Evolutionary conservation across 2,888 invertebrate species (phyloP), one percentile per base, ranked within the genome.

Genomic region (Petrophora chlorosata): DNA sequence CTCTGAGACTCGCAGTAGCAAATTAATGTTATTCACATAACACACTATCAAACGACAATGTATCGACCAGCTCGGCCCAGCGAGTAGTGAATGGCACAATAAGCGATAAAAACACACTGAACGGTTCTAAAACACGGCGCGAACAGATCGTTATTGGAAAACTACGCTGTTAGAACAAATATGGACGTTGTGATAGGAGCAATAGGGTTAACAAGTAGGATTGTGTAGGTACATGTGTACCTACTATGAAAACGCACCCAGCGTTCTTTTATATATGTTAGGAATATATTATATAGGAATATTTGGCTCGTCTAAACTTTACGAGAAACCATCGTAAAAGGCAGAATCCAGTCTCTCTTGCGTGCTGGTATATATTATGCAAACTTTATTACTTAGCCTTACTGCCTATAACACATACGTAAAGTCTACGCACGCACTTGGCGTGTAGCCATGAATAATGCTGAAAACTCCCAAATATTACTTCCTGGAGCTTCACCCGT

Each of bases 401-500:
- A 42, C 32, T 9, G 32, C 36, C 36, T 36, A 16, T 32, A 36
- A 30, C 30, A 43, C 22, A 30, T 30, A 32, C 12, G 30, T 13
- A 17, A 53, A 34, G 33, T 45, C 46, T 60, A 62, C 65, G 60
- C 67, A 64, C 63, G 54, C 51, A 63, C 48, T 72, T 84, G 82
- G 83, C 74, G 55, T 44, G 48, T 17, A 69, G 82, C 85, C 83
- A 81, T 69, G 68, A 73, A 73, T 72, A 75, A 74, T 75, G 69
- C 55, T 65, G 61, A 70, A 65, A 71, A 73, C 63, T 76, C 63
- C 65, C 66, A 65, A 72, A 76, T 75, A 78, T 79, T 76, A 73
- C 76, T 79, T 80, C 76, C 79, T 59, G 67, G 56, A 57, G 59
- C 53, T 56, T 53, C 59, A 46, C 47, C 54, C 53, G 48, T 61